Evolutionary conservation across 2,797 vertebrate species (phyloP).

Genomic region (Myotis planiceps): DNA sequence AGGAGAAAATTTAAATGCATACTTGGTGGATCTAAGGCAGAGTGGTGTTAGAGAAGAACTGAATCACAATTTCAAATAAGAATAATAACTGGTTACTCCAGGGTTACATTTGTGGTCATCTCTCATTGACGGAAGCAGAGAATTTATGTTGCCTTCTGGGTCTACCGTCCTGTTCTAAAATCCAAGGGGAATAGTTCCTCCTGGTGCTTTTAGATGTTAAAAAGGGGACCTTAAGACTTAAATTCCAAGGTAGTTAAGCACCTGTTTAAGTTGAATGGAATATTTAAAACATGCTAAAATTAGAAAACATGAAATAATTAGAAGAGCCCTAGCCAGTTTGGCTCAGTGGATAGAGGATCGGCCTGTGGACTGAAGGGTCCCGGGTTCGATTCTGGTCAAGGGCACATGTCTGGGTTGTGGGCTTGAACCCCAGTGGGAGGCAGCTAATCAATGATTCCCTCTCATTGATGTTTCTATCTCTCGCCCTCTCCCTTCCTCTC

Average conservation of each 20-base stretch:
- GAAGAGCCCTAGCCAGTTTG: neutral
- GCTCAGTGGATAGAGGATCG: no score
- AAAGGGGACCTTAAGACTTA: neutral
- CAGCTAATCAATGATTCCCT: no score
- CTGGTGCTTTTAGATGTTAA: neutral
- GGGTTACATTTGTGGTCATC: neutral
- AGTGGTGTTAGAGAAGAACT: neutral
- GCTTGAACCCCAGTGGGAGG: no score
- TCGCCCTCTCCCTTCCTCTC: no score
- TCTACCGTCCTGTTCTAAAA: neutral
- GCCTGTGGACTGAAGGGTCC: no score
- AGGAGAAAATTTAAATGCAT: neutral
- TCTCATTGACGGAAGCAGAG: neutral
- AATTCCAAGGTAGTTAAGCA: neutral
- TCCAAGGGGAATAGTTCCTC: neutral
- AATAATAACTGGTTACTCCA: neutral
- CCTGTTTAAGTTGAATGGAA: neutral
- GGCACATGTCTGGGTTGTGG: no score
- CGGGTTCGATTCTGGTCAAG: no score
- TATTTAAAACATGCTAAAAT: constrained; percentile 36
- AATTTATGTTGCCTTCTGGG: neutral
- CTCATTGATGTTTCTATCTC: no score
- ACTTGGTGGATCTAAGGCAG: neutral
- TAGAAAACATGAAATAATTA: constrained; percentile 33
- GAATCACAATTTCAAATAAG: neutral